phyloP scores from a whole-genome alignment of 1,140 invertebrate genomes.

The Pinna nobilis region DNA sequence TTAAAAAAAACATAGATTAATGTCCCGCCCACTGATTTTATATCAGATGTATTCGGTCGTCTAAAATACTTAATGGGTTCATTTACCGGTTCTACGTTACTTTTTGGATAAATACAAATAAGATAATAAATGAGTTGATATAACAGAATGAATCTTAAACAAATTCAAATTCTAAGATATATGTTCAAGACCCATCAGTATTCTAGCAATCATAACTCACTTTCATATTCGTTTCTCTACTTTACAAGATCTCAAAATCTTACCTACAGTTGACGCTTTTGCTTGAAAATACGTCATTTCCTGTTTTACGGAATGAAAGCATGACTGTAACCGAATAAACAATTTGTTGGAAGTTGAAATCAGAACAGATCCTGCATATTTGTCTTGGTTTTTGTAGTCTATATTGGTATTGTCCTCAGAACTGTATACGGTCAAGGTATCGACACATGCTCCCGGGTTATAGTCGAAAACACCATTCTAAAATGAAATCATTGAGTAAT shows the following conservation, averaged over 20 bases:
- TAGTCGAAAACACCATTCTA: conserved; percentile 24
- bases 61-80: too few relatives aligned
- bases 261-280: not conserved
- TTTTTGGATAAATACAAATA: not conserved
- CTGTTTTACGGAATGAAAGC: not conserved
- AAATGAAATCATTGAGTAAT: too few relatives aligned
- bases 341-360: not conserved
- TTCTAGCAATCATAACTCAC: too few relatives aligned
- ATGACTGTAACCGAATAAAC: not conserved
- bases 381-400: not conserved
- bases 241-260: too few relatives aligned
- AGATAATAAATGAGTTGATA: not conserved
- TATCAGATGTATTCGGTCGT: too few relatives aligned
- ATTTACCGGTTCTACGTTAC: not conserved
- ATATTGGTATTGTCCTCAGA: not conserved
- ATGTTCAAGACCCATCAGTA: not conserved
- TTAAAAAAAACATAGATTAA: too few relatives aligned
- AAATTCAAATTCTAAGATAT: not conserved
- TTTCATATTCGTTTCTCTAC: too few relatives aligned
- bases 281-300: not conserved
- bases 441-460: conserved; percentile 23
- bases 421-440: conserved; percentile 5
- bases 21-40: too few relatives aligned
- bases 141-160: not conserved
- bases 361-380: not conserved